Conservation (phyloP, 2,113 vertebrate genomes). For the Crotalus tigris region DNA sequence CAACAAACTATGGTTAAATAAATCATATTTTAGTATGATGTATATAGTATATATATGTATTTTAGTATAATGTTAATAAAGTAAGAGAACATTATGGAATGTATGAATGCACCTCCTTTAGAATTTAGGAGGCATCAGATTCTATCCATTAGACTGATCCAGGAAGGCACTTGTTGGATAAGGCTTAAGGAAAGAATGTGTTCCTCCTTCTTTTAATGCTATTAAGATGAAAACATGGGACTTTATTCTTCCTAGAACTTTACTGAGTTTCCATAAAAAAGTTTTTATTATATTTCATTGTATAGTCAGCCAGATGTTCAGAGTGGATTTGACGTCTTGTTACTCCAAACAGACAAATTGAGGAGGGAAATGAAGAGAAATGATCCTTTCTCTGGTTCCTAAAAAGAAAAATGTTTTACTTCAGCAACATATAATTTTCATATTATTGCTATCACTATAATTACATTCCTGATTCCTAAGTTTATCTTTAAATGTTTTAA, state of each 20-base stretch:
- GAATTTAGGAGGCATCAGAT: neutral
- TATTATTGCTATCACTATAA: neutral
- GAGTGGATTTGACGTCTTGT: neutral
- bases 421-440: constrained; percentile 7
- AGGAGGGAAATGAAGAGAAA: neutral
- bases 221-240: neutral
- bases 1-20: neutral
- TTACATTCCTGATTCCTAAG: neutral
- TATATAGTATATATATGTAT: neutral
- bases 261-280: neutral
- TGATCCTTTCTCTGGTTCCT: neutral
- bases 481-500: neutral
- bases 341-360: neutral
- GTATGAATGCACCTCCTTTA: neutral
- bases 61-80: neutral
- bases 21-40: neutral
- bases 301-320: neutral
- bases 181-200: neutral
- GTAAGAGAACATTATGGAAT: neutral
- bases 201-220: neutral
- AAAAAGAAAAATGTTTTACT: neutral
- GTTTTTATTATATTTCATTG: neutral
- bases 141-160: neutral
- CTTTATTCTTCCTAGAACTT: neutral
- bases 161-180: neutral